Evolutionary conservation across 2,888 invertebrate genomes (phyloP), one percentile per base, ranked within the genome.

Genomic region (Oligia strigilis): DNA sequence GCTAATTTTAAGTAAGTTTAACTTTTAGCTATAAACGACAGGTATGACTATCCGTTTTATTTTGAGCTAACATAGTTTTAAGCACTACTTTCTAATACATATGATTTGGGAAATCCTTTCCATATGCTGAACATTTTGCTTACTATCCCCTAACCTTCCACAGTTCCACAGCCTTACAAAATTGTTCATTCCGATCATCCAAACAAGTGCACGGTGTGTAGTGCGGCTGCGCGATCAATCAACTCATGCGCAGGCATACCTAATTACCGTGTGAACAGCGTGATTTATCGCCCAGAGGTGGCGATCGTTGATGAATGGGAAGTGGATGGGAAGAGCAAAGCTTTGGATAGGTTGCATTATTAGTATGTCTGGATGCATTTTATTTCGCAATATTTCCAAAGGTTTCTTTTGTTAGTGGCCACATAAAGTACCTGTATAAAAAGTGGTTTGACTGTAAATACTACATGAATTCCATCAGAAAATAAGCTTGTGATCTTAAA

Each of bases 231-330:
- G 65, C 49, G 55, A 74, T 75, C 75, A 65, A 36, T 71, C 72
- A 70, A 88, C 86, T 85, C 86, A 43, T 55, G 76, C 81, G 86
- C 82, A 77, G 62, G 40, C 23, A 58, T 87, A n/a, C n/a, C n/a
- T n/a, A 75, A 85, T 85, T 52, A 72, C 72, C 82, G 88, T 85
- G 88, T 64, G 82, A 85, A 72, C 72, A 43, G 14, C 14, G 49
- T 77, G 72, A 75, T 75, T 75, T 88, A 88, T 77, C 36, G 72
- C 43, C 17, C 43, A 9, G 62, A 60, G 64, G 64, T 43, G 13
- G 43, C 62, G 67, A 55, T 62, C 49, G 40, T 19, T 70, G 46
- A 13, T 46, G 46, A 66, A 70, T 70, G 49, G 64, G 75, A 88
- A 85, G 64, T 67, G 5, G 23, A 85, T 80, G 36, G 64, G 64